These are phyloP conservation scores for Luffia ferchaultella DNA, from an alignment of 2,888 invertebrate species.

Conservation along the genomic window DNA sequence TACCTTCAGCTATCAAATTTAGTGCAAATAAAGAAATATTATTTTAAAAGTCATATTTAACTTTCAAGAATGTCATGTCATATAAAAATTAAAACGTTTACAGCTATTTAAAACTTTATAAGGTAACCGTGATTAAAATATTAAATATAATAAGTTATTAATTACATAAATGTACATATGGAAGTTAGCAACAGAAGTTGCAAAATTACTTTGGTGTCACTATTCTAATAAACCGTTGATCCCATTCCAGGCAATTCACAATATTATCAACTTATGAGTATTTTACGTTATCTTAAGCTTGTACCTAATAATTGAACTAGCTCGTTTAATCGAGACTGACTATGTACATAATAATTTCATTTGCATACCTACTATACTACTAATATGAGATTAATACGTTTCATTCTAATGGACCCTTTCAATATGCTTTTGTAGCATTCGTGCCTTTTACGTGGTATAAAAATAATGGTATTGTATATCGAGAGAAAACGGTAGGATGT, in stretches of 20 bases:
- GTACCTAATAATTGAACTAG: slow-evolving; percentile 6
- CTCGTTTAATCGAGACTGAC: neutral
- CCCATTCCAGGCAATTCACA: slow-evolving; percentile 57
- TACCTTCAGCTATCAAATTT: neutral
- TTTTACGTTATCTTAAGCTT: neutral
- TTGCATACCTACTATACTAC: neutral
- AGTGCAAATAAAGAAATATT: neutral
- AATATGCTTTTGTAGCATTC: slow-evolving; percentile 26
- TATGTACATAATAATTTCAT: slow-evolving; percentile 19
- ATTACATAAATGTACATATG: neutral
- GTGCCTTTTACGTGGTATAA: slow-evolving; percentile 5
- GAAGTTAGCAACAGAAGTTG: slow-evolving; percentile 1
- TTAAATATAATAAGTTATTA: neutral
- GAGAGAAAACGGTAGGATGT: too few relatives aligned
- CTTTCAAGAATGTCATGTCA: neutral
- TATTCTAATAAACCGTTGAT: slow-evolving; percentile 58
- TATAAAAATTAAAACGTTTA: neutral
- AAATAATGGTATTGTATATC: too few relatives aligned
- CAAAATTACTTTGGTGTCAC: neutral
- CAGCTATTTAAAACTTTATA: neutral
- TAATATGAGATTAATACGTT: neutral
- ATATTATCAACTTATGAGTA: slow-evolving; percentile 17
- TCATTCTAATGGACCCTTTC: slow-evolving; percentile 58
- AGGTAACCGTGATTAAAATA: neutral
- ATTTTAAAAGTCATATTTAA: neutral